These are phyloP conservation scores for Spialia ferax DNA, from an alignment of 2,888 invertebrate species.

Conservation along the genomic window DNA sequence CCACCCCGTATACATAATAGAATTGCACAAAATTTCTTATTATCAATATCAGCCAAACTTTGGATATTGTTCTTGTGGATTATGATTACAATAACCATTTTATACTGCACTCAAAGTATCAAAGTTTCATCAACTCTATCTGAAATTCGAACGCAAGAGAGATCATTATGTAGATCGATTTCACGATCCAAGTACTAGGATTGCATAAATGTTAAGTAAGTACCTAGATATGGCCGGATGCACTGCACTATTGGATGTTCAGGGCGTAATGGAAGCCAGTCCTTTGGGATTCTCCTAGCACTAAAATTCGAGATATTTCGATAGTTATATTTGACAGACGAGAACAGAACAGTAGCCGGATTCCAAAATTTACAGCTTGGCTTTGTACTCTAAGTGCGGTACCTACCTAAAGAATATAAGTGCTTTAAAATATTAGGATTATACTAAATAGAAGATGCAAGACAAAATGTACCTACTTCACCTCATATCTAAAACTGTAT, in stretches of 20 bases:
- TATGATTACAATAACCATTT: too few species aligned
- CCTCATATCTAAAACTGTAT: too few species aligned
- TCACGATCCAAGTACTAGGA: background rate
- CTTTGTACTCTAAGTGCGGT: background rate
- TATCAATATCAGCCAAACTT: too few species aligned
- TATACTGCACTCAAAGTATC: background rate
- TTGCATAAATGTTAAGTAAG: conserved; percentile 15
- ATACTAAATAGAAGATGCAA: too few species aligned
- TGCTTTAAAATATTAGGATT: too few species aligned
- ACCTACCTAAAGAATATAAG: background rate
- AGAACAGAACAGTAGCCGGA: background rate
- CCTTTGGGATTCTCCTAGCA: conserved; percentile 1
- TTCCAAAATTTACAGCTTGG: background rate
- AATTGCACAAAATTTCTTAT: too few species aligned
- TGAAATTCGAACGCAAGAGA: background rate
- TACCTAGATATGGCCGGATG: background rate
- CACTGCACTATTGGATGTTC: conserved; percentile 11
- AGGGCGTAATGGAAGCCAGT: conserved; percentile 4
- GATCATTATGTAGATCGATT: background rate
- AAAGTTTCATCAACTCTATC: background rate
- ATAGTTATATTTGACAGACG: background rate
- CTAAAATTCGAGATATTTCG: conserved; percentile 2
- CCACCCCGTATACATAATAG: too few species aligned
- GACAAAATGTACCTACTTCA: too few species aligned
- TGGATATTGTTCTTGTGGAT: too few species aligned